Conservation (phyloP, 2,113 vertebrate genomes). For the Sceloporus tristichus region DNA sequence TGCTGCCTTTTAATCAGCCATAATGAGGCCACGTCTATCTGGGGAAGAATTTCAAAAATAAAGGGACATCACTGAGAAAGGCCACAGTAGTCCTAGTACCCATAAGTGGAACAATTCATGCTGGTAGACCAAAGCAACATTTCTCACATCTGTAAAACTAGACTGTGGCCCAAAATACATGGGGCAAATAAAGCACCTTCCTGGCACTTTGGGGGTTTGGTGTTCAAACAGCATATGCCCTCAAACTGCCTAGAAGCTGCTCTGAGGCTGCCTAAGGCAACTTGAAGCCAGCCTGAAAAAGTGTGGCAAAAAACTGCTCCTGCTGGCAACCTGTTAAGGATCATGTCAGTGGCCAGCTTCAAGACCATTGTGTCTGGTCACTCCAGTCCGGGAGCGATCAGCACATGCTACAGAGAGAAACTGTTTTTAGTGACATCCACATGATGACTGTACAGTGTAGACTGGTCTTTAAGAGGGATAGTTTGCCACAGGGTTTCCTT, state of each 20-base stretch:
- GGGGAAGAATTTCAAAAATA: not conserved
- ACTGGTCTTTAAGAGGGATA: not conserved
- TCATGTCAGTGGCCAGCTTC: too few species aligned
- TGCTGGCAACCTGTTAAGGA: too few species aligned
- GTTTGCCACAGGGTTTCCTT: rapidly evolving
- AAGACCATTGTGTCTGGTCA: too few species aligned
- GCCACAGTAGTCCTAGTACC: not conserved
- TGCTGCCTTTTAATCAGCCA: not conserved
- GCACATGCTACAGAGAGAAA: not conserved
- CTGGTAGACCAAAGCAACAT: not conserved
- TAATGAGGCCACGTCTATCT: not conserved
- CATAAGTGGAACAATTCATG: not conserved
- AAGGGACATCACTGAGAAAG: not conserved
- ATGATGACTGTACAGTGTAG: not conserved
- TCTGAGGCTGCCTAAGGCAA: too few species aligned
- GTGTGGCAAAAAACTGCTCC: too few species aligned
- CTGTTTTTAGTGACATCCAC: not conserved
- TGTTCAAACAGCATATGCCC: too few species aligned
- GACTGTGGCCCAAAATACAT: too few species aligned
- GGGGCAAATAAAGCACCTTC: too few species aligned
- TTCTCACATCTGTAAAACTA: not conserved
- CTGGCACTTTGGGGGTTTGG: too few species aligned
- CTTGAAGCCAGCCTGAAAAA: too few species aligned
- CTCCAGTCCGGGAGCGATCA: too few species aligned
- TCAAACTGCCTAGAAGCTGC: too few species aligned